These are phyloP conservation scores for Cordilura impudica DNA, from an alignment of 2,888 invertebrate genomes.

Conservation along the genomic window DNA sequence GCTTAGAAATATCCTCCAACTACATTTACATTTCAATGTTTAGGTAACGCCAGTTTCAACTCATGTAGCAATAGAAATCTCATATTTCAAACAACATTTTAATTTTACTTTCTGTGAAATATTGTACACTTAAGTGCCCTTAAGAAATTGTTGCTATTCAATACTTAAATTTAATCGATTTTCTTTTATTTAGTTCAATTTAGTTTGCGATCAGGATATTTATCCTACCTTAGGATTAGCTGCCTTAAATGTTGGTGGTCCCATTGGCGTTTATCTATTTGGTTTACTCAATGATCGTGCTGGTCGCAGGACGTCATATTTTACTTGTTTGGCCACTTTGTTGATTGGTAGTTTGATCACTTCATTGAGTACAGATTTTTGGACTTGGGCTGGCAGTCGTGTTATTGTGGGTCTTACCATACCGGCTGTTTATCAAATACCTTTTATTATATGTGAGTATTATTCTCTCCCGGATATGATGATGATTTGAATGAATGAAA, in stretches of 20 bases:
- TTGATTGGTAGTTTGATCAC: slow-evolving; percentile 89
- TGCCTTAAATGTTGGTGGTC: slow-evolving; percentile 91
- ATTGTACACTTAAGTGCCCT: background rate
- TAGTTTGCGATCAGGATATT: slow-evolving; percentile 91
- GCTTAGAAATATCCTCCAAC: background rate
- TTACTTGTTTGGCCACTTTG: slow-evolving; percentile 89
- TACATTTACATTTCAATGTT: slow-evolving; percentile 28
- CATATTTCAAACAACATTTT: background rate
- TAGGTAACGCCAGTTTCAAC: slow-evolving; percentile 52
- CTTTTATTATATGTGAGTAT: slow-evolving; percentile 93
- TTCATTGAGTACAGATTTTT: slow-evolving; percentile 87
- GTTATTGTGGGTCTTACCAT: slow-evolving; percentile 92
- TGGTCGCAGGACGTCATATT: slow-evolving; percentile 91
- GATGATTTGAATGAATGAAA: no score
- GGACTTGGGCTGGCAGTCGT: slow-evolving; percentile 90
- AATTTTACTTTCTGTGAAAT: no score
- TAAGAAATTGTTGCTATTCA: background rate
- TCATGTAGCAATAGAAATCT: slow-evolving; percentile 20
- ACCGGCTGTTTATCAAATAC: slow-evolving; percentile 95
- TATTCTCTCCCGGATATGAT: no score
- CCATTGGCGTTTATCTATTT: slow-evolving; percentile 92
- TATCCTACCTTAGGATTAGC: slow-evolving; percentile 93
- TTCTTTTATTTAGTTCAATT: slow-evolving; percentile 84
- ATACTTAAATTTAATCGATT: background rate
- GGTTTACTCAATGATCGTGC: slow-evolving; percentile 92